Conservation (phyloP, 2,113 vertebrate species). For the Macroglossus sobrinus region DNA sequence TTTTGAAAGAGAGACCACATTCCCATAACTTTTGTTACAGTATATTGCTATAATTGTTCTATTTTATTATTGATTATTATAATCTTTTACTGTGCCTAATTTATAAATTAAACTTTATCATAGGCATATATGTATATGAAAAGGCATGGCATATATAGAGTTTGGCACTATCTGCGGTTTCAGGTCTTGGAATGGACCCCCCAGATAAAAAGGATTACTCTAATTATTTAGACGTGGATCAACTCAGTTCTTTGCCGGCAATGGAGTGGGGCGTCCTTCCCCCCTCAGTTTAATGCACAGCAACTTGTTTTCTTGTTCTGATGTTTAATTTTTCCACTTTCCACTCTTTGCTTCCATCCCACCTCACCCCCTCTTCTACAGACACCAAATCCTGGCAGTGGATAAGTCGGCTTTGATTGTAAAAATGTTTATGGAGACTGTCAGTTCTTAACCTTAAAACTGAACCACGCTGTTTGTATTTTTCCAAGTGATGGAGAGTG, state of each 20-base stretch:
- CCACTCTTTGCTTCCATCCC: neutral
- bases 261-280: neutral
- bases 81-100: neutral
- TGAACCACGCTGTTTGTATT: slow-evolving; percentile 80
- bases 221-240: neutral
- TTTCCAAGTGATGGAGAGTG: slow-evolving; percentile 81
- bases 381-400: slow-evolving; percentile 74
- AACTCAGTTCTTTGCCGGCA: neutral
- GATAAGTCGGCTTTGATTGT: slow-evolving; percentile 77
- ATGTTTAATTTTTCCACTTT: slow-evolving; percentile 13
- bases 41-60: neutral
- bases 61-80: no score
- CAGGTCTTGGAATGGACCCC: neutral
- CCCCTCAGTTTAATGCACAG: neutral
- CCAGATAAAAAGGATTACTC: neutral
- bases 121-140: neutral
- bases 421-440: slow-evolving; percentile 81
- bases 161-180: neutral
- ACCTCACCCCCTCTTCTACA: slow-evolving; percentile 7
- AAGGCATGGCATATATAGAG: neutral
- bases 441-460: slow-evolving; percentile 80
- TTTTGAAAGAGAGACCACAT: neutral
- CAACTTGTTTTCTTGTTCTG: slow-evolving; percentile 56
- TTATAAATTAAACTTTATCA: neutral
- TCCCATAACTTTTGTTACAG: neutral